Base-by-base conservation (phyloP, 2,888 invertebrate species). In the Nephrotoma appendiculata region DNA sequence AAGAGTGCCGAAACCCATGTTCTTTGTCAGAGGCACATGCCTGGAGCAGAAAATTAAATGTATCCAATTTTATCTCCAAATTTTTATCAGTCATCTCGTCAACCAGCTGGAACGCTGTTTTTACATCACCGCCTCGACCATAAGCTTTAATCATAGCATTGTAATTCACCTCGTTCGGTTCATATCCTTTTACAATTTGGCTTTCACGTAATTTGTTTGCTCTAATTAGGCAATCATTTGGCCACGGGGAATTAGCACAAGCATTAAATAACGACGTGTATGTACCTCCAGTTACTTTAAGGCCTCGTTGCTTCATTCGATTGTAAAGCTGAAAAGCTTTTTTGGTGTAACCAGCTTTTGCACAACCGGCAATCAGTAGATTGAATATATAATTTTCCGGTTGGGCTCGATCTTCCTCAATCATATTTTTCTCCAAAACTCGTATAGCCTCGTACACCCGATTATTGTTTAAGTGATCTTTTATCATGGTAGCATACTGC, bases 101-200 rank as follows among this genome's bases (percentile, higher is more conserved):
- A 1, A 95, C 96, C 87, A 98, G 90, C 89, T 93, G 90, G 91
- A 98, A 98, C 0, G 98, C 96, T 52, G 94, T 95, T 87, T 93
- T 90, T 19, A 97, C 90, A 90, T 97, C 96, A 0, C 96, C 96
- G 91, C 96, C 96, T 87, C 95, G 93, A 0, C 97, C 97, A 92
- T 96, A 98, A 1, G 97, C 97, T 92, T 97, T 98, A 45, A 98
- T 96, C 95, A 98, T 96, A 3, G 96, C 94, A 92, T 98, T 95
- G 89, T 96, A 98, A 89, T 96, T 96, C 6, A 94, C 94, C 0
- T 94, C 90, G 90, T 97, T 97, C 3, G 96, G 94, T 88, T 94
- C 92, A 88, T 94, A 92, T 6, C 94, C 93, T 89, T 95, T 95
- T 89, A 95, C 94, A 86, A 93, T 90, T 93, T 98, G 95, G 4